A percentile compares a stretch with the other conserved stretches of the same genome.
Conservation (phyloP, 2,888 invertebrate genomes). For the Ectemnius continuus region DNA sequence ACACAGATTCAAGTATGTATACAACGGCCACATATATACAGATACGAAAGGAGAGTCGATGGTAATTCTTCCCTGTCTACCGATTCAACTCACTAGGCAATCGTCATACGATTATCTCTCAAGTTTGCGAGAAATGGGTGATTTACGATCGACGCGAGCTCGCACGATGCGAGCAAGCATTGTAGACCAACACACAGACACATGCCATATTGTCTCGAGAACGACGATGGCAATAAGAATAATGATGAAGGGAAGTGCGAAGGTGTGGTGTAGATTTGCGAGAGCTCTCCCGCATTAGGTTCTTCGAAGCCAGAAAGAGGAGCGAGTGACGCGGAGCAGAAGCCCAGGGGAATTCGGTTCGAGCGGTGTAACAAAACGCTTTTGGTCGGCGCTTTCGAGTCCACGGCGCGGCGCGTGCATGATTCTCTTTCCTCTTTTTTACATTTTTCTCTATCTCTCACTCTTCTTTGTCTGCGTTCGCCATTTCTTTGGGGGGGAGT, state of each 20-base stretch:
- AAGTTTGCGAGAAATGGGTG: too few relatives aligned
- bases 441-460: conserved; percentile 15
- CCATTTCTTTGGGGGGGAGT: not conserved
- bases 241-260: conserved; percentile 33
- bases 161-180: conserved; percentile 38
- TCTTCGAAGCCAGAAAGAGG: not conserved
- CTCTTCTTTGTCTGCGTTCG: conserved; percentile 20
- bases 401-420: conserved; percentile 64
- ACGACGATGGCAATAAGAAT: too few relatives aligned
- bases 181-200: too few relatives aligned
- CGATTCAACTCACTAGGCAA: too few relatives aligned
- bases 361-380: conserved; percentile 67
- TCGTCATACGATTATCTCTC: too few relatives aligned
- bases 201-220: too few relatives aligned
- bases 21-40: not conserved
- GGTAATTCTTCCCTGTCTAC: too few relatives aligned
- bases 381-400: conserved; percentile 64
- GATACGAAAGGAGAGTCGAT: conserved; percentile 55
- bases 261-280: conserved; percentile 45
- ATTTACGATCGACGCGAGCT: not conserved
- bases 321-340: conserved; percentile 20
- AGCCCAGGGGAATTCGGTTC: conserved; percentile 41
- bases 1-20: conserved; percentile 12
- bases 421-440: conserved; percentile 38
- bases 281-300: conserved; percentile 15